Evolutionary conservation across 1,140 invertebrate species (phyloP).

Genomic region (Achatina immaculata): DNA sequence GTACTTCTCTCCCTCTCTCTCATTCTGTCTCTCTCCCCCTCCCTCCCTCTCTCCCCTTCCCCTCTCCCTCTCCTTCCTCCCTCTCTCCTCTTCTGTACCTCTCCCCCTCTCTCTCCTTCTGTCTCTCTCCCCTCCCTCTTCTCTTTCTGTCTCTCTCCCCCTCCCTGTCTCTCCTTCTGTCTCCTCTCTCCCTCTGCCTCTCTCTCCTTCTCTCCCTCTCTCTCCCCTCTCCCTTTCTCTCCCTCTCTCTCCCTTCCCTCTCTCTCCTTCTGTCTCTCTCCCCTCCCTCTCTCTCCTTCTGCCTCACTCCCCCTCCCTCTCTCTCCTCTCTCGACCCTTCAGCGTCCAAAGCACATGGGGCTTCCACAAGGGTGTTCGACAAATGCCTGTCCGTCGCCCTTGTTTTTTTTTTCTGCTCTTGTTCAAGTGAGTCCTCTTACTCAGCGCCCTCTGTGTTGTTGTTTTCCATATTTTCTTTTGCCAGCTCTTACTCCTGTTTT

Average conservation of each 20-base stretch:
- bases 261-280: background rate
- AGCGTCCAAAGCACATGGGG: too few relatives aligned
- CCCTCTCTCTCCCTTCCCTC: background rate
- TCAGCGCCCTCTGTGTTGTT: too few relatives aligned
- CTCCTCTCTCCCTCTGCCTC: slow-evolving; percentile 27
- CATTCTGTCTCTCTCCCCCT: slow-evolving; percentile 1
- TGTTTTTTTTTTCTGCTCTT: too few relatives aligned
- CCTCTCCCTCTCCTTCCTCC: background rate
- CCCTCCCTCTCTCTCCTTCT: slow-evolving; percentile 22
- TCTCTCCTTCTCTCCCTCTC: slow-evolving; percentile 28
- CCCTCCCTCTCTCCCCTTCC: background rate
- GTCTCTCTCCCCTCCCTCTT: background rate
- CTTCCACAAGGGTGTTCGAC: too few relatives aligned
- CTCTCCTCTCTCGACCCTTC: background rate
- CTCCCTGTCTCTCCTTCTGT: slow-evolving; percentile 23
- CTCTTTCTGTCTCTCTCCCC: slow-evolving; percentile 22
- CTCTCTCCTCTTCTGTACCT: background rate
- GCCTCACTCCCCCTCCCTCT: slow-evolving; percentile 8
- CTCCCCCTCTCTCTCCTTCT: too few relatives aligned
- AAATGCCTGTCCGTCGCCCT: too few relatives aligned
- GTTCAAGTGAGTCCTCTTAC: too few relatives aligned
- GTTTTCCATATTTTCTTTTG: too few relatives aligned
- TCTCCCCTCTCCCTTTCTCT: background rate
- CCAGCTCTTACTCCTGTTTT: too few relatives aligned
- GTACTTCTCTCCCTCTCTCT: slow-evolving; percentile 2